A percentile compares a stretch with the other conserved stretches of the same genome.
Evolutionary conservation across 35 echinoderm and acorn worm genomes (phyloP).

Genomic region (Strongylocentrotus purpuratus): DNA sequence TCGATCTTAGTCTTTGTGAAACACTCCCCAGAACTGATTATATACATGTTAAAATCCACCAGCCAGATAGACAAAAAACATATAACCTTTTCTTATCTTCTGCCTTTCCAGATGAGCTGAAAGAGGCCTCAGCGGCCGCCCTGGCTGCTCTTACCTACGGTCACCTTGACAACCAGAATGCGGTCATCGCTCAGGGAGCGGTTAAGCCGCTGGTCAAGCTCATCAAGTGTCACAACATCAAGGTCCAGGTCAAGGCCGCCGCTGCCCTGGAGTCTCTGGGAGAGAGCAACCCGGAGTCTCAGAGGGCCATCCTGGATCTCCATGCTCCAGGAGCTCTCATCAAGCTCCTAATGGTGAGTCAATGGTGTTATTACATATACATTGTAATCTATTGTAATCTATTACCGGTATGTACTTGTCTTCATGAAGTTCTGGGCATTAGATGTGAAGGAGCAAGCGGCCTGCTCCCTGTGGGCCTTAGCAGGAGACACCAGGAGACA

Average conservation of each 20-base stretch:
- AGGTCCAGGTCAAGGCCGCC: slow-evolving; percentile 93
- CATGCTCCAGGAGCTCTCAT: slow-evolving; percentile 84
- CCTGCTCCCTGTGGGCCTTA: slow-evolving; percentile 90
- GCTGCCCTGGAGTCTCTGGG: slow-evolving; percentile 93
- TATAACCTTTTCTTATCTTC: background rate
- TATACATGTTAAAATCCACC: too few relatives aligned
- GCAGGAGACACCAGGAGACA: slow-evolving; percentile 90
- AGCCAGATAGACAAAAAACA: too few relatives aligned
- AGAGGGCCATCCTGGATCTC: slow-evolving; percentile 79
- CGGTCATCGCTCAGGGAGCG: slow-evolving; percentile 64
- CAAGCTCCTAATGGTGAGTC: slow-evolving; percentile 82
- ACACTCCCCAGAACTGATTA: too few relatives aligned
- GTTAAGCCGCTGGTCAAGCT: slow-evolving; percentile 86
- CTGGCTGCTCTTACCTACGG: slow-evolving; percentile 79
- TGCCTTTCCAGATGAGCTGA: slow-evolving; percentile 69
- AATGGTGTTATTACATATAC: background rate
- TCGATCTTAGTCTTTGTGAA: too few relatives aligned
- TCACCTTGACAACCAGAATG: slow-evolving; percentile 85
- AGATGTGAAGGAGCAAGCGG: slow-evolving; percentile 97
- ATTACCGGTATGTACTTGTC: background rate
- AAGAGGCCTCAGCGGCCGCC: slow-evolving; percentile 86
- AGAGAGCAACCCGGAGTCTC: slow-evolving; percentile 81
- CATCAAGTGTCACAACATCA: slow-evolving; percentile 85
- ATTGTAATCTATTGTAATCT: background rate
- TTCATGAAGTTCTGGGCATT: slow-evolving; percentile 76